Evolutionary conservation across 2,888 invertebrate genomes (phyloP), one percentile per base, ranked within the genome.

Genomic region (Pseudanteris insignis): DNA sequence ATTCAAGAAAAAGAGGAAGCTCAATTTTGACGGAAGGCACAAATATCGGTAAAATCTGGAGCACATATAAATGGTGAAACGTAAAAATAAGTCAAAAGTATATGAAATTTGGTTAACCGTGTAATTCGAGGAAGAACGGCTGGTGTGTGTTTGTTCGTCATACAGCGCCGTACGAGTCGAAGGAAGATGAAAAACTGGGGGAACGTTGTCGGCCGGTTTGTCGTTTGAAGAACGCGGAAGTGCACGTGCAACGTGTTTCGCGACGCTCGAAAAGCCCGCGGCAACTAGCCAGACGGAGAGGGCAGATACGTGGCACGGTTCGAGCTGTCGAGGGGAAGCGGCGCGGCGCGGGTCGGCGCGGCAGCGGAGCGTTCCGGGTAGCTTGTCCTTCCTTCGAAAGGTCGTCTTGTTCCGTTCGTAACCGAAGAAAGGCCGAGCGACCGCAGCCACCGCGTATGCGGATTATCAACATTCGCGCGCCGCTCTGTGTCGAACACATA

Each of bases 171-270:
- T n/a, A n/a, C n/a, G n/a, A n/a, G n/a, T n/a, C n/a, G n/a, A 25
- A 36, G 38, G 44, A 21, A 25, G 11, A 25, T 14, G 30, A 44
- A 11, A 36, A 13, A 29, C 26, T 2, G 15, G 38, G 29, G 7
- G n/a, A n/a, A 26, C n/a, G 5, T 26, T 26, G 9, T 26, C 36
- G 36, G 47, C 40, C 51, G 33, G 55, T 28, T 28, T 41, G 48
- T 61, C 57, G 32, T 53, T 58, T 34, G 55, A 59, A 44, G 65
- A 66, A 68, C 67, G 65, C 67, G 68, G 67, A 69, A 69, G 66
- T 63, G 48, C 41, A 47, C 30, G 30, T 26, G 51, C n/a, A n/a
- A n/a, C n/a, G 41, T 8, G 54, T 44, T 47, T 47, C 64, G 66
- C 66, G 64, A 63, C 46, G 62, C 59, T 59, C 26, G 61, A 54